These are phyloP conservation scores for Fabriciana adippe DNA, from an alignment of 2,888 invertebrate species.

Conservation along the genomic window DNA sequence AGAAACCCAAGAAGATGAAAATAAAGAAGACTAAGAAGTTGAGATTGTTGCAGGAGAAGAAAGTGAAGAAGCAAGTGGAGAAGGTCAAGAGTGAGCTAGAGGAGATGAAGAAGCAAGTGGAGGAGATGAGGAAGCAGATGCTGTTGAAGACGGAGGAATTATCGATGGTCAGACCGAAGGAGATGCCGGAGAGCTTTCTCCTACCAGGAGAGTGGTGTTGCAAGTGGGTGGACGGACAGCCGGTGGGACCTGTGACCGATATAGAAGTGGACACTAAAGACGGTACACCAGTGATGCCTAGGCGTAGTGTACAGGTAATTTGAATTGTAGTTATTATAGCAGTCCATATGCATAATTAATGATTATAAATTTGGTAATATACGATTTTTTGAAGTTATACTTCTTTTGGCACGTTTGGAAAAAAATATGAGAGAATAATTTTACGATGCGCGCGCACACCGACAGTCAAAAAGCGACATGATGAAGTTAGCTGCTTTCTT, in stretches of 20 bases:
- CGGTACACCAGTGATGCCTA: slow-evolving; percentile 63
- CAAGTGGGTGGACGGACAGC: slow-evolving; percentile 87
- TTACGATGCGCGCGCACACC: too few species aligned
- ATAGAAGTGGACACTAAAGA: slow-evolving; percentile 69
- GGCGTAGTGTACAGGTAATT: slow-evolving; percentile 68
- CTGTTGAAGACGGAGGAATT: slow-evolving; percentile 54
- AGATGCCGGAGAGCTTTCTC: slow-evolving; percentile 60
- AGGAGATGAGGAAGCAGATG: slow-evolving; percentile 68
- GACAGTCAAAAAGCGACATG: too few species aligned
- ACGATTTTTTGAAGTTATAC: too few species aligned
- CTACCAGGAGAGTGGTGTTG: slow-evolving; percentile 84
- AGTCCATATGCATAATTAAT: too few species aligned
- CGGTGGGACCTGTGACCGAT: slow-evolving; percentile 82
- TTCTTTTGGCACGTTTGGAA: too few species aligned
- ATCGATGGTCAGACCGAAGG: slow-evolving; percentile 36
- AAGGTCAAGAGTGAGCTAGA: slow-evolving; percentile 65
- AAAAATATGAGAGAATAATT: too few species aligned
- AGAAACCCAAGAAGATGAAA: slow-evolving; percentile 47
- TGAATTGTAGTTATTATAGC: slow-evolving; percentile 5
- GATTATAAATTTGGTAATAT: too few species aligned
- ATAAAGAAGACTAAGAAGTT: slow-evolving; percentile 61
- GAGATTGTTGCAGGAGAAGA: slow-evolving; percentile 59
- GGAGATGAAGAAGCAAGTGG: slow-evolving; percentile 66
- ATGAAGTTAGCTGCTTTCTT: too few species aligned
- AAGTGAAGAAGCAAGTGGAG: slow-evolving; percentile 66